Percentiles rank a stretch among this genome's conserved stretches.
These are phyloP conservation scores for Hylyphantes graminicola DNA, from an alignment of 1,140 invertebrate genomes.

Conservation along the genomic window DNA sequence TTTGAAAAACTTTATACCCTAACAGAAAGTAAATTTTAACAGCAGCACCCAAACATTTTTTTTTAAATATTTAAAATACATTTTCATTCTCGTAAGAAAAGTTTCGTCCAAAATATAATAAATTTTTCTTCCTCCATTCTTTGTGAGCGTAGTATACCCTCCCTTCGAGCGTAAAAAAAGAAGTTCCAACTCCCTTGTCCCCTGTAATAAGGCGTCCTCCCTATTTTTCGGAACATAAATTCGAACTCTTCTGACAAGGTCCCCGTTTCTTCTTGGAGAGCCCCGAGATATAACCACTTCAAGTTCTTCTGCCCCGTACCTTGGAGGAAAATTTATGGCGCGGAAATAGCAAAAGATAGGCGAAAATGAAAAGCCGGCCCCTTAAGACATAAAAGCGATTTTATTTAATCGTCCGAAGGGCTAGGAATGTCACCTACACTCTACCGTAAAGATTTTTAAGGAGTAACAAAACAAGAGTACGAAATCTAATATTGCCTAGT, in stretches of 20 bases:
- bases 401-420: slow-evolving; percentile 29
- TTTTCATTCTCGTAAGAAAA: too few relatives aligned
- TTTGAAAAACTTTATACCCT: too few relatives aligned
- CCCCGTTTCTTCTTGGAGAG: not conserved
- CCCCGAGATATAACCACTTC: slow-evolving; percentile 42
- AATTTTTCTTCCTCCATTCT: too few relatives aligned
- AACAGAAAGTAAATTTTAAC: too few relatives aligned
- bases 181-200: not conserved
- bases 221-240: slow-evolving; percentile 50
- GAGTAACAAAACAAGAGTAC: too few relatives aligned
- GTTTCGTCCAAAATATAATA: too few relatives aligned
- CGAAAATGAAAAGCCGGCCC: slow-evolving; percentile 41
- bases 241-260: slow-evolving; percentile 23
- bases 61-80: too few relatives aligned
- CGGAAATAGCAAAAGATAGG: slow-evolving; percentile 53
- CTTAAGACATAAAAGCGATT: slow-evolving; percentile 20
- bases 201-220: slow-evolving; percentile 26
- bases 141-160: too few relatives aligned
- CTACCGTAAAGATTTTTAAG: too few relatives aligned
- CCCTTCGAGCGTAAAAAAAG: not conserved
- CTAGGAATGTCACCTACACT: slow-evolving; percentile 2
- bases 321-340: slow-evolving; percentile 39
- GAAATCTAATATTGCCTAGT: too few relatives aligned
- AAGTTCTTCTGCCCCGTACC: slow-evolving; percentile 26
- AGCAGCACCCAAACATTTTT: too few relatives aligned